Evolutionary conservation across 2,888 invertebrate genomes (phyloP).

Genomic region (Scaptomyza caliginosa): DNA sequence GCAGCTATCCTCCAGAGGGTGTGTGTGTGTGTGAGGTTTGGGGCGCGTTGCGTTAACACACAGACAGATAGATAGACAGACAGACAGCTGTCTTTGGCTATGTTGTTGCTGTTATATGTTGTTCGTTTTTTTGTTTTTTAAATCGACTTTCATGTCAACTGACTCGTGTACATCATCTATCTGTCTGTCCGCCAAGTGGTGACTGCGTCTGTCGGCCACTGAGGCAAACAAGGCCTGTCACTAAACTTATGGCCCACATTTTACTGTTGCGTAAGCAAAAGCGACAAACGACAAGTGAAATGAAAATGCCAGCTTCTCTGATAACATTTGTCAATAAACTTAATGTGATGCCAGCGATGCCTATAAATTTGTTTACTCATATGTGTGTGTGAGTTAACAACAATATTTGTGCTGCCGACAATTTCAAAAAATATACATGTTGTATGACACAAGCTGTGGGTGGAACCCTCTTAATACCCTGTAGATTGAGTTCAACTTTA

Average conservation of each 20-base stretch:
- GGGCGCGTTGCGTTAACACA: conserved; percentile 3
- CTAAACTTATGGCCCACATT: conserved; percentile 71
- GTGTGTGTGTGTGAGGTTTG: background rate
- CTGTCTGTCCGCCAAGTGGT: conserved; percentile 42
- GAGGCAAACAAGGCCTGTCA: conserved; percentile 27
- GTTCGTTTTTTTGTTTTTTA: conserved; percentile 68
- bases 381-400: conserved; percentile 11
- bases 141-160: conserved; percentile 79
- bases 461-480: too few species aligned
- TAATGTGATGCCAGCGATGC: conserved; percentile 61
- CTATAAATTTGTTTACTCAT: conserved; percentile 52
- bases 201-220: background rate
- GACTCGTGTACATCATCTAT: conserved; percentile 67
- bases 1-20: conserved; percentile 14
- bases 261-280: conserved; percentile 73
- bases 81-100: conserved; percentile 48
- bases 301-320: conserved; percentile 70
- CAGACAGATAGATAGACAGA: conserved; percentile 23
- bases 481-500: too few species aligned
- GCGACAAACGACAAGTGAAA: conserved; percentile 62
- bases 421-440: conserved; percentile 4
- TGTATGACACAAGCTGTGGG: background rate
- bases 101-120: conserved; percentile 51
- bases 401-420: conserved; percentile 29
- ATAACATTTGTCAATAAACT: conserved; percentile 79